Conservation (phyloP, 1,140 invertebrate genomes). For the Aphaenogaster floridana region DNA sequence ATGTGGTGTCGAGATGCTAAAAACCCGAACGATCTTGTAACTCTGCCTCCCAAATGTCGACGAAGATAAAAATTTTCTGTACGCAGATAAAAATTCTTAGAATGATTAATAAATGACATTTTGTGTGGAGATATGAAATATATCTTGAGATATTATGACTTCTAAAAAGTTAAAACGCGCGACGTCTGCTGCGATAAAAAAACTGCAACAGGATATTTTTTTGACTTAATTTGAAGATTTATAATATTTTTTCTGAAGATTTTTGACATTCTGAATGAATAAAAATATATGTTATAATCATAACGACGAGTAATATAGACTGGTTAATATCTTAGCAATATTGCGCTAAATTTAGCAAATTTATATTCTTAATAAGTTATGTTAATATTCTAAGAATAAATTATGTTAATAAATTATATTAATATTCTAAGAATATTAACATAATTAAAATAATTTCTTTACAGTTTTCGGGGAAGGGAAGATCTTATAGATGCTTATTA, state of each 20-base stretch:
- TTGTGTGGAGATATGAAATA: neutral
- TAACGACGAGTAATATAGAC: neutral
- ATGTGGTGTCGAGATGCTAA: slow-evolving; percentile 35
- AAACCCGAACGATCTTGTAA: slow-evolving; percentile 11
- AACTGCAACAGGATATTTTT: neutral
- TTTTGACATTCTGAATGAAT: neutral
- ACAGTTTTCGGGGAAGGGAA: no score
- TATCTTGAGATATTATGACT: neutral
- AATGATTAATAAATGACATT: neutral
- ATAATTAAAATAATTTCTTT: no score
- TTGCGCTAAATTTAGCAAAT: neutral
- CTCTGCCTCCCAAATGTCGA: neutral
- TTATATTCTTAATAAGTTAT: neutral
- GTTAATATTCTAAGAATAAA: neutral
- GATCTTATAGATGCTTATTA: no score
- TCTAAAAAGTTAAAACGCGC: neutral
- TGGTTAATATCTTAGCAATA: neutral
- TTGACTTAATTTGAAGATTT: neutral
- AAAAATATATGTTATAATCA: neutral
- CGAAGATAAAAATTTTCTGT: neutral
- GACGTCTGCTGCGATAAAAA: neutral
- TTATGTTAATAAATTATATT: no score
- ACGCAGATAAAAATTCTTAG: neutral
- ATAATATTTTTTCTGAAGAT: neutral
- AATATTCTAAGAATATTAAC: no score